phyloP scores from a whole-genome alignment of 2,113 vertebrate species.

The Cephalopholis sonnerati region DNA sequence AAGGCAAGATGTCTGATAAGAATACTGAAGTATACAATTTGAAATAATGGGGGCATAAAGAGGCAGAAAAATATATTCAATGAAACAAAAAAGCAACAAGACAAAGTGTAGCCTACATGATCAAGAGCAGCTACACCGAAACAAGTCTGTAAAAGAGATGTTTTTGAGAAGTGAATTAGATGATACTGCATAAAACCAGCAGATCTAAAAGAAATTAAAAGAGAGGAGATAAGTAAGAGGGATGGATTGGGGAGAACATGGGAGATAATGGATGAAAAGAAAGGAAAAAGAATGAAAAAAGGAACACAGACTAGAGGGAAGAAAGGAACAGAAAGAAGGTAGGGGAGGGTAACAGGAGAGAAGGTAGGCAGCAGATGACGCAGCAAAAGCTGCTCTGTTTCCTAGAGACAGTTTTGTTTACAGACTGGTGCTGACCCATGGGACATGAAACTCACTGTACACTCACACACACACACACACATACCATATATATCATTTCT shows the following conservation, averaged over 20 bases:
- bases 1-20: too few species aligned
- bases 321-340: not conserved
- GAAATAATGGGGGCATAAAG: not conserved
- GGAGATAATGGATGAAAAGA: not conserved
- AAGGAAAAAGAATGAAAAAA: not conserved
- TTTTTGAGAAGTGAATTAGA: not conserved
- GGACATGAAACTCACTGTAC: constrained; percentile 20
- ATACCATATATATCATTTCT: not conserved
- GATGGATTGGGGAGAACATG: not conserved
- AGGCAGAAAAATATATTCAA: not conserved
- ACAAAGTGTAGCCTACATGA: too few species aligned
- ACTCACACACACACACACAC: not conserved
- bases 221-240: not conserved
- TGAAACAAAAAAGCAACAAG: too few species aligned
- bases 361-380: constrained; percentile 29
- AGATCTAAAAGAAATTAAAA: not conserved
- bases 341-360: not conserved
- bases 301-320: not conserved
- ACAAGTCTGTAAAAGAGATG: not conserved
- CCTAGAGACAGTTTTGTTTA: constrained; percentile 70
- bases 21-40: not conserved
- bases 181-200: not conserved
- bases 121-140: not conserved
- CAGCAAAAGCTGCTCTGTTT: constrained; percentile 53
- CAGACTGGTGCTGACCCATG: constrained; percentile 24